Base-by-base conservation (phyloP, 2,113 vertebrate species). In the Pogonocichla stellata region DNA sequence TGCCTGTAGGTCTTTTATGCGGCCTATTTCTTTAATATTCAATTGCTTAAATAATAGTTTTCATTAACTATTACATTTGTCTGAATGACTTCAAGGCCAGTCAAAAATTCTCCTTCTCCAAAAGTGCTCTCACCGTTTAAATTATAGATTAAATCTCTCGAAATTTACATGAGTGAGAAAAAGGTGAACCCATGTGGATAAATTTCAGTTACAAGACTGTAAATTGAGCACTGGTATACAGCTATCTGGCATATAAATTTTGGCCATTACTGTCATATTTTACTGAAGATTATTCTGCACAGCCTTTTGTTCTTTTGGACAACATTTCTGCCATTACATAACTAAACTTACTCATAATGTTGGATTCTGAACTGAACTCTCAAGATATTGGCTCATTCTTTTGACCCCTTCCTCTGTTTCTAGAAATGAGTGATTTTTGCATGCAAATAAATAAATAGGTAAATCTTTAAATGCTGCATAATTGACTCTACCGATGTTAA, bases 1-100 rank as follows among this genome's bases (percentile, higher is more conserved):
- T 89, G 78, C 53, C 45, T 94, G 82, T 85, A 90, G 58, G 14
- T 94, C 92, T 95, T 93, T 53, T 80, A 74, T 73, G 74, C 89
- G 34, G n/a, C 57, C 58, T 94, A 38, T 85, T 86, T 86, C n/a
- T 90, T 90, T 42, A 83, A 72, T 85, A 64, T 88, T 64, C 47
- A 82, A 43, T 9, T 86, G 14, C 56, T 91, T n/a, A 85, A 78
- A 43, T 72, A 17, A 58, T 77, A 64, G 42, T 56, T 15, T 82
- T 75, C n/a, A 57, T 34, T 20, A 64, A 48, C 26, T 84, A 2
- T 74, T 85, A 86, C 26, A 61, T 74, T 67, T 96, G 38, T 45
- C 15, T 88, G n/a, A 84, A 87, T 82, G 17, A 70, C 42, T 94
- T 95, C 34, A 78, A 80, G 79, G 22, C 13, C 2, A 3, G 18